Conservation (phyloP, 2,113 vertebrate genomes). For the Mohoua ochrocephala region DNA sequence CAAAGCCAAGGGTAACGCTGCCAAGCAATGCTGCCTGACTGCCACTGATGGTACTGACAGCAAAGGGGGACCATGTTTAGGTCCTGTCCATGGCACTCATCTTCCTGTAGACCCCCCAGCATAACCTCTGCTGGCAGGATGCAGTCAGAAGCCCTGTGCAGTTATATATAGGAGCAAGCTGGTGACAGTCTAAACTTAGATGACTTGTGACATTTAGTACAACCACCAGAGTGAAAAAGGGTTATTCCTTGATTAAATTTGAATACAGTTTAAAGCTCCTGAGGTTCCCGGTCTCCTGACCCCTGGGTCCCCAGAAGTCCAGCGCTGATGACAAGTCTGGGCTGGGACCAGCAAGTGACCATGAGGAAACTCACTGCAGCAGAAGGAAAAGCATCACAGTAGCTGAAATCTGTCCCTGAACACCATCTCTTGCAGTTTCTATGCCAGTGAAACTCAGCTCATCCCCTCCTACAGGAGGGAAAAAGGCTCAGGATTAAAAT, state of each 20-base stretch:
- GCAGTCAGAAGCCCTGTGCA: background rate
- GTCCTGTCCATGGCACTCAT: background rate
- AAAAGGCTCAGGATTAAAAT: background rate
- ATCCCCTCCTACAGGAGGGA: background rate
- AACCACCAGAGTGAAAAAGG: conserved; percentile 21
- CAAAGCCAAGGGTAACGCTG: background rate
- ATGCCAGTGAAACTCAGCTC: background rate
- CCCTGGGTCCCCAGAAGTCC: background rate
- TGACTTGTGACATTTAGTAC: conserved; percentile 74
- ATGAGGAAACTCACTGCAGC: fast-evolving
- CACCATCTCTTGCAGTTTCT: fast-evolving
- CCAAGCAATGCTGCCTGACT: background rate
- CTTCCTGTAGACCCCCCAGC: background rate
- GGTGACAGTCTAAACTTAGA: conserved; percentile 74
- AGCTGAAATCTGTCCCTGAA: background rate
- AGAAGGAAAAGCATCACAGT: background rate
- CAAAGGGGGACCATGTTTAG: background rate
- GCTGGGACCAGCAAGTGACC: background rate
- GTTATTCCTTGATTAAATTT: conserved; percentile 29
- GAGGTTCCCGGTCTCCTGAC: background rate
- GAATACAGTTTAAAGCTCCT: background rate
- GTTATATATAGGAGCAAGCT: conserved; percentile 70
- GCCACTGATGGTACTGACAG: background rate
- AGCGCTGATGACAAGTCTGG: fast-evolving
- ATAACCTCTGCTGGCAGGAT: conserved; percentile 27